Base-by-base conservation (phyloP, 2,797 vertebrate species). In the Clarias laeviceps region DNA sequence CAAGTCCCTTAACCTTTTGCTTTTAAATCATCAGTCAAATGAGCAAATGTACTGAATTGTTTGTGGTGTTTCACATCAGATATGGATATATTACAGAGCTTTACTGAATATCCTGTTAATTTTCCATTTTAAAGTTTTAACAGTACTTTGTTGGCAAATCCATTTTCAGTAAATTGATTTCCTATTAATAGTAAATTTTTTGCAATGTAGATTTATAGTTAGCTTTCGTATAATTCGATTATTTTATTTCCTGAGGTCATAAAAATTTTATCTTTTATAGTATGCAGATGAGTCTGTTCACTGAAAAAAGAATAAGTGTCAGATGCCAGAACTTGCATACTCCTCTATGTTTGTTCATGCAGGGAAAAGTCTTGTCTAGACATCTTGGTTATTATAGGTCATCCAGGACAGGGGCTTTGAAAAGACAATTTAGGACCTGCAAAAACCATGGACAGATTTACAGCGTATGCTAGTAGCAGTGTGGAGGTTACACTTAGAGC, bases 301-400 rank as follows among this genome's bases (percentile, higher is more conserved):
- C 29, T 20, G 24, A 22, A 50, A 50, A 27, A 50, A 29, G 5
- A 0, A 27, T n/a, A 50, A 22, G 20, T 34, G 15, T 79, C 9
- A 70, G 11, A 40, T 61, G 22, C 61, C 5, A 84, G 50, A 59
- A 32, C 40, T 54, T 54, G n/a, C 40, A 54, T 17, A 81, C 40
- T 66, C 40, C 61, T 65, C 45, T 24, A 40, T 66, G 59, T 40
- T 6, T 65, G 50, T 27, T 74, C 64, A 45, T 73, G 83, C 37
- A 70, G 59, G 18, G 11, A 22, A 59, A 56, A 70, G 62, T 82
- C 57, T 79, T 45, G 87, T 86, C 88, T 89, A 91, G 86, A 89
- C 82, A 18, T 17, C 27, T 66, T 77, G 84, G 87, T 89, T 72
- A 85, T 86, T 70, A 74, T 45, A 76, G 86, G 85, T 88, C 82